These are phyloP conservation scores for Limanda limanda DNA, from an alignment of 2,113 vertebrate genomes.

Conservation along the genomic window DNA sequence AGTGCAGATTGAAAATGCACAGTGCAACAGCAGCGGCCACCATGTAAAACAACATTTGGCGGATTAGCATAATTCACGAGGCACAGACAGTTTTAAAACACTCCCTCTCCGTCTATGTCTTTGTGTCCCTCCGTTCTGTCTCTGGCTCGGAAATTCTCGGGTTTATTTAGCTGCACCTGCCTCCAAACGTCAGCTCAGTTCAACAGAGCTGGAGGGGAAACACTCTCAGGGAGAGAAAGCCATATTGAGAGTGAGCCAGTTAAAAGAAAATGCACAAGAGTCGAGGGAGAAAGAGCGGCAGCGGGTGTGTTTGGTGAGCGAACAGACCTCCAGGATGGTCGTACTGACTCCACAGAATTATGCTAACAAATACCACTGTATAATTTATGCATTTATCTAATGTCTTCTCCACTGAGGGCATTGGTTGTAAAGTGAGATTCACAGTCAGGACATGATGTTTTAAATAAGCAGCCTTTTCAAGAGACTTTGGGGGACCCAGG, in stretches of 20 bases:
- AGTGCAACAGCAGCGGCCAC: neutral
- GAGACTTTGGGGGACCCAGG: too few species aligned
- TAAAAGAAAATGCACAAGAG: conserved; percentile 31
- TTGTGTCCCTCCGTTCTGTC: conserved; percentile 21
- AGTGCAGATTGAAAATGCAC: conserved; percentile 4
- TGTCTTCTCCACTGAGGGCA: conserved; percentile 5
- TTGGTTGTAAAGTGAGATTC: conserved; percentile 1
- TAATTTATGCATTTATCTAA: conserved; percentile 23
- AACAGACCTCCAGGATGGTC: conserved; percentile 12
- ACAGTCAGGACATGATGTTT: neutral
- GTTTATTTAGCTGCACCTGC: conserved; percentile 50
- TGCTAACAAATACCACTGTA: neutral
- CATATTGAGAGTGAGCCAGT: conserved; percentile 32
- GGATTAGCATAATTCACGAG: conserved; percentile 36
- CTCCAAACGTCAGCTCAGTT: conserved; percentile 60
- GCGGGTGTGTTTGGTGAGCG: conserved; percentile 30
- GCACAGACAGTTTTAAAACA: conserved; percentile 12
- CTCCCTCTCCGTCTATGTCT: conserved; percentile 17
- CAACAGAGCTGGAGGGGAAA: conserved; percentile 59
- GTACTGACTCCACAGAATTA: conserved; percentile 1
- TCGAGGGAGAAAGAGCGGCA: neutral
- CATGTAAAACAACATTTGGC: conserved; percentile 28
- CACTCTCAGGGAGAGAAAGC: conserved; percentile 29
- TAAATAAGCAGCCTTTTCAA: too few species aligned
- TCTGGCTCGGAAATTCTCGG: conserved; percentile 24